Percentiles rank a stretch among this genome's conserved stretches.
phyloP scores from a whole-genome alignment of 2,888 invertebrate genomes.

The Pyrrhosoma nymphula region DNA sequence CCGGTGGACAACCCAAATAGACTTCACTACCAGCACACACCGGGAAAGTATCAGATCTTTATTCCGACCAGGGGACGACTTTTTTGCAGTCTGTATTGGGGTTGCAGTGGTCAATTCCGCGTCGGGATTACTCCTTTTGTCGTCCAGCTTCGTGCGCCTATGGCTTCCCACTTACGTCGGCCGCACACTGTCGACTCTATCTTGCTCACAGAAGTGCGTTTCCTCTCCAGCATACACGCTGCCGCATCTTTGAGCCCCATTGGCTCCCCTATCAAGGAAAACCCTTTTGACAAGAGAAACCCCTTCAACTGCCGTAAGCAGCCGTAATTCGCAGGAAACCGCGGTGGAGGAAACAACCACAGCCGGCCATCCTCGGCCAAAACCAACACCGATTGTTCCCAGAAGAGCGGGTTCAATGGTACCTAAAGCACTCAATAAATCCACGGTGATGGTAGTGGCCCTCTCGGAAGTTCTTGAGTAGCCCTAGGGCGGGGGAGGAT shows the following conservation, averaged over 20 bases:
- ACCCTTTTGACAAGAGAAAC: neutral
- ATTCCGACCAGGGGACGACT: too few relatives aligned
- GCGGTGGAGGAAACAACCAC: neutral
- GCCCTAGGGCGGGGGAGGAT: neutral
- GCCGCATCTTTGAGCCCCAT: neutral
- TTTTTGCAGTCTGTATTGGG: too few relatives aligned
- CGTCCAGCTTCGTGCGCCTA: too few relatives aligned
- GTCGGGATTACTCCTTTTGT: too few relatives aligned
- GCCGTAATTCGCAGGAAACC: slow-evolving; percentile 3
- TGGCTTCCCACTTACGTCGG: too few relatives aligned
- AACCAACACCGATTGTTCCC: neutral
- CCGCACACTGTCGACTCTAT: too few relatives aligned
- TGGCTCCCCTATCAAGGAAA: neutral
- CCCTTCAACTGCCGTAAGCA: neutral
- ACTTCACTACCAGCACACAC: too few relatives aligned
- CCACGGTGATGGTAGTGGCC: neutral
- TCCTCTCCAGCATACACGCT: neutral
- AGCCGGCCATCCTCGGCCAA: neutral
- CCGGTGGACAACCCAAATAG: too few relatives aligned
- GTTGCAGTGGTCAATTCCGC: too few relatives aligned
- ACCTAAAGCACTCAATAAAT: neutral
- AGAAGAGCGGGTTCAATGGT: neutral
- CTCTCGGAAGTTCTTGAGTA: neutral
- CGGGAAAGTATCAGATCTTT: too few relatives aligned
- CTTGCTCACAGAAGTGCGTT: too few relatives aligned